phyloP scores from a whole-genome alignment of 2,888 invertebrate genomes.

The Drosophila mimica region DNA sequence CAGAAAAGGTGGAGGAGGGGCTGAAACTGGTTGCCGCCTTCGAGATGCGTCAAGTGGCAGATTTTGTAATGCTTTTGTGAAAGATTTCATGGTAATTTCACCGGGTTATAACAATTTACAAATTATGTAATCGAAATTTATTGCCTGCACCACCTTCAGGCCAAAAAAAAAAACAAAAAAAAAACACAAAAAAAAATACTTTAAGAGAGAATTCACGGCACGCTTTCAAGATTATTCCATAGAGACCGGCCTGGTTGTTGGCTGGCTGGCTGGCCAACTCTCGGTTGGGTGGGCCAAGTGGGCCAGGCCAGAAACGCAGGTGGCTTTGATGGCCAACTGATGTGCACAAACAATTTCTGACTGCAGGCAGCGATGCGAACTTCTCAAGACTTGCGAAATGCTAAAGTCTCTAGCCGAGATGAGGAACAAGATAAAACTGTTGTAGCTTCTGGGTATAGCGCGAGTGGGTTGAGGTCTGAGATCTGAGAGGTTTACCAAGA shows the following conservation, averaged over 20 bases:
- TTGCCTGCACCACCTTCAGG: slow-evolving; percentile 57
- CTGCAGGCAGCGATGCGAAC: slow-evolving; percentile 40
- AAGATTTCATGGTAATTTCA: slow-evolving; percentile 81
- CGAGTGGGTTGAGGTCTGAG: slow-evolving; percentile 14
- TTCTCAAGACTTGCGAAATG: slow-evolving; percentile 27
- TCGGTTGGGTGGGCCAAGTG: slow-evolving; percentile 53
- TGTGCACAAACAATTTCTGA: slow-evolving; percentile 40
- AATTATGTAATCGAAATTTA: slow-evolving; percentile 84
- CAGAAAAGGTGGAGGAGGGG: not conserved
- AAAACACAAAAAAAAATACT: not conserved
- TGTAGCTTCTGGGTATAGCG: slow-evolving; percentile 33
- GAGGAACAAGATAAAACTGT: slow-evolving; percentile 34
- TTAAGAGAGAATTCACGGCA: slow-evolving; percentile 24
- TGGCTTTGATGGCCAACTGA: slow-evolving; percentile 74
- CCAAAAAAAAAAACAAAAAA: slow-evolving; percentile 11
- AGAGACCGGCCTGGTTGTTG: slow-evolving; percentile 8
- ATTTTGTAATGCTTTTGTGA: slow-evolving; percentile 75
- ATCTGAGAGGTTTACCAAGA: not conserved
- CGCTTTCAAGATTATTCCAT: slow-evolving; percentile 42
- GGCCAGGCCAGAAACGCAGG: slow-evolving; percentile 47
- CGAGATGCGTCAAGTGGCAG: slow-evolving; percentile 70
- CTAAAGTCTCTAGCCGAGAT: slow-evolving; percentile 12
- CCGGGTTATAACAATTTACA: slow-evolving; percentile 82
- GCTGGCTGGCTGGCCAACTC: not conserved
- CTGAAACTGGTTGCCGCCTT: slow-evolving; percentile 33